Base-by-base conservation (phyloP, 1,140 invertebrate genomes). In the Papilio xuthus region DNA sequence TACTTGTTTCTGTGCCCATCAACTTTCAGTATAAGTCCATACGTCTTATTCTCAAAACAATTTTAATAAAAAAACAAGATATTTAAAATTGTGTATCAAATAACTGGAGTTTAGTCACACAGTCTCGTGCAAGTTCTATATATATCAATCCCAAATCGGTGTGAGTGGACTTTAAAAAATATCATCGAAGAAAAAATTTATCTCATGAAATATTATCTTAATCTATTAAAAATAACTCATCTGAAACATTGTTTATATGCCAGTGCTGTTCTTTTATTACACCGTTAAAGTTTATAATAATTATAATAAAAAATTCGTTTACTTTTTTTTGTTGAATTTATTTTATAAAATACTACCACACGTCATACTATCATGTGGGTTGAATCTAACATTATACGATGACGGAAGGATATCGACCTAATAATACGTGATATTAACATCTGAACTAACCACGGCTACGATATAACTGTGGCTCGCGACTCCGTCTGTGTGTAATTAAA, bases 281-380 rank as follows among this genome's bases (percentile, higher is more conserved):
- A 26, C 18, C 71, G 23, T 73, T 73, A 73, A 47, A 26, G 71
- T 73, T 73, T 73, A 73, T 50, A 73, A 73, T 73, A 73, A 73
- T 73, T 73, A 44, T 50, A 26, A 47, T 73, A 47, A 23, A 73
- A 28, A 26, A 18, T 28, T 23, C 32, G 41, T 42, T 73, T 28
- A 47, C 42, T n/a, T 73, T 32, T 20, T 71, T 63, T 28, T 26
- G 23, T 13, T 63, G 13, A 32, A 63, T 63, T 32, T 28, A 32
- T 28, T 63, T 63, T 63, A 63, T 63, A 23, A 63, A 23, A 56
- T 9, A 3, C n/a, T n/a, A 26, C 56, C 26, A 28, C 60, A 28
- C 23, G 60, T 0, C 12, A 63, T 28, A 60, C 53, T 23, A 60
- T 60, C 20, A 10, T 28, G 60, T 63, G 60, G 60, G 60, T 28